Evolutionary conservation across 2,113 vertebrate genomes (phyloP).

Genomic region (Zosterops borbonicus): DNA sequence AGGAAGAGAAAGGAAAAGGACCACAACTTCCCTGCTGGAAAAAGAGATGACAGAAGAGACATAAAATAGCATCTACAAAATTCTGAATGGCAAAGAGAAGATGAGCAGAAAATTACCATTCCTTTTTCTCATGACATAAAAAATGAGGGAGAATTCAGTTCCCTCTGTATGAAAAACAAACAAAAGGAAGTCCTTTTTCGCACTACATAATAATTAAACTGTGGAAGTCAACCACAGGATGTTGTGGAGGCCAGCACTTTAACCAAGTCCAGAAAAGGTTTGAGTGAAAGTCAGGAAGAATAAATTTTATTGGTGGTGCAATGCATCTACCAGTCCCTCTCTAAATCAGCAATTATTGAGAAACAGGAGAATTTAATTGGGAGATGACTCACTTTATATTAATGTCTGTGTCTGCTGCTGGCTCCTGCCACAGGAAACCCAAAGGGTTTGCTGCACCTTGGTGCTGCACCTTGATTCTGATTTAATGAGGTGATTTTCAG

Average conservation of each 20-base stretch:
- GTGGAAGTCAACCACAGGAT: conserved; percentile 15
- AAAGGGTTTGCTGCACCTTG: background rate
- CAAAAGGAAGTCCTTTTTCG: background rate
- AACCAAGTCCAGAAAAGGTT: conserved; percentile 17
- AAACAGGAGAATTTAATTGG: background rate
- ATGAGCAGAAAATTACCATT: conserved; percentile 28
- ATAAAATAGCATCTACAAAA: background rate
- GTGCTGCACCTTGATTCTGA: background rate
- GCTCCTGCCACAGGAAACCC: background rate
- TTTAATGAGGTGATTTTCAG: background rate
- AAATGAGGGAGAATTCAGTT: background rate
- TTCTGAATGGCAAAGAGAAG: background rate
- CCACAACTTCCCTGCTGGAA: background rate
- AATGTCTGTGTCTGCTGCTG: background rate
- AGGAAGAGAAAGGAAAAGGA: background rate
- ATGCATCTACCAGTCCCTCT: background rate
- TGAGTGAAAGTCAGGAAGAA: background rate
- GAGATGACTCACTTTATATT: background rate
- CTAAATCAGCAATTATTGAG: background rate
- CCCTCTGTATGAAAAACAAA: background rate
- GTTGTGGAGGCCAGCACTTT: background rate
- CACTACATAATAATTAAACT: conserved; percentile 24
- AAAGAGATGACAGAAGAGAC: background rate
- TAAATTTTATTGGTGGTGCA: background rate
- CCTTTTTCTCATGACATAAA: background rate